Base-by-base conservation (phyloP, 92 coral and sea anemone species). In the Epizoanthus rinbou region DNA sequence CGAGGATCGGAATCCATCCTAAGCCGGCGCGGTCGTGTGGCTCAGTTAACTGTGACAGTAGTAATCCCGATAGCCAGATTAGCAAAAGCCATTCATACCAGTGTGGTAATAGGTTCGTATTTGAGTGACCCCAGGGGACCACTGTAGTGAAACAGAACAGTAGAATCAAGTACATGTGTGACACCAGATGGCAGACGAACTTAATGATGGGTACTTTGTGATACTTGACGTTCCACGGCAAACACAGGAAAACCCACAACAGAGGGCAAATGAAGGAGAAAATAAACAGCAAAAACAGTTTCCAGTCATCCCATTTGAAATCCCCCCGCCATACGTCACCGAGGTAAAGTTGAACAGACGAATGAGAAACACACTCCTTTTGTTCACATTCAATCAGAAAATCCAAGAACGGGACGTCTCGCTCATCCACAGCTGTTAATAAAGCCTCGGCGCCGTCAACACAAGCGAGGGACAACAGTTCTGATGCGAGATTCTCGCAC, bases 291-390 rank as follows among this genome's bases (percentile, higher is more conserved):
- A 92, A 79, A 69, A 96, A 95, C 45, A 94, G 90, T 53, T 96
- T 94, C 92, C 98, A 96, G 69, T 94, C 95, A 47, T 91, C 98
- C 98, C 98, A 96, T 37, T 96, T 89, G 67, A 92, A 92, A 31
- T 95, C 98, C 3, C 98, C 99, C 4, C 99, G 98, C 99, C 99
- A 96, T 18, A 92, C 98, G 81, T 93, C 94, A 16, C 99, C 98
- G 45, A 96, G 93, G 75, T 96, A 96, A 33, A 95, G 94, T 66
- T 96, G 99, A 16, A 96, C 99, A 70, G 97, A 91, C 3, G 99
- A 92, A 70, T 96, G 99, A 4, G 99, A 95, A 19, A 96, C 99
- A 17, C 99, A 96, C 19, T 85, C 88, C 78, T 96, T 96, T 73
- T 96, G 99, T 80, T 96, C 99, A 43, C 97, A 95, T 65, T 96